Evolutionary conservation across 2,888 invertebrate genomes (phyloP), one percentile per base, ranked within the genome.

Genomic region (Drosophila merina): DNA sequence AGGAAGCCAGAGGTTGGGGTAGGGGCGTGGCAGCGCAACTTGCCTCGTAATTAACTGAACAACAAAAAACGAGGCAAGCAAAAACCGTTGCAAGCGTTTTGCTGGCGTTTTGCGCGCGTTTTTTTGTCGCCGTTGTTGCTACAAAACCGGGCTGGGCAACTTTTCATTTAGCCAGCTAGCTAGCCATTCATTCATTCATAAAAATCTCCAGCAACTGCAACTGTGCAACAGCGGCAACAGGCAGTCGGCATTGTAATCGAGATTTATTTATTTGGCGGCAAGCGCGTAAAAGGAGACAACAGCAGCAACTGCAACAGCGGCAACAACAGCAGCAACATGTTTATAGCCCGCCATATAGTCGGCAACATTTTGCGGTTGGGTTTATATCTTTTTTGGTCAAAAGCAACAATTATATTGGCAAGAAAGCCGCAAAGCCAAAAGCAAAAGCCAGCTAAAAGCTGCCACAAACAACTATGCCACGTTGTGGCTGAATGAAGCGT

Each of bases 341-440:
- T 83, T 82, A 75, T 75, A 66, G 67, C 52, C 59, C 75, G 44
- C 52, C 47, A 44, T 57, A 58, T 42, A 51, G 45, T 62, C 66
- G 70, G 72, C 78, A 85, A 86, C 82, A 86, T 77, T 79, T 85
- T 86, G 77, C 67, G 81, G 86, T 86, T 69, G 47, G 57, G 52
- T 67, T 67, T 20, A 20, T 20, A 30, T 51, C 59, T 69, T 44
- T 59, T 69, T 79, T 78, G 75, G 76, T 74, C 67, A 79, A 70
- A 77, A 77, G 79, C 86, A 79, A 84, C 82, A 77, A 82, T 75
- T 82, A 72, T 76, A 78, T 68, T 57, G 60, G 45, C 63, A 50
- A 64, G 54, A 59, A 44, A 57, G 54, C 64, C 40, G 42, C 26
- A 40, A 36, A 36, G 36, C 36, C 4, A 33, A 48, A 54, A 20